Percentiles rank a stretch among this genome's conserved stretches.
Conservation (phyloP, 2,888 invertebrate species). For the Trichacis sp. region DNA sequence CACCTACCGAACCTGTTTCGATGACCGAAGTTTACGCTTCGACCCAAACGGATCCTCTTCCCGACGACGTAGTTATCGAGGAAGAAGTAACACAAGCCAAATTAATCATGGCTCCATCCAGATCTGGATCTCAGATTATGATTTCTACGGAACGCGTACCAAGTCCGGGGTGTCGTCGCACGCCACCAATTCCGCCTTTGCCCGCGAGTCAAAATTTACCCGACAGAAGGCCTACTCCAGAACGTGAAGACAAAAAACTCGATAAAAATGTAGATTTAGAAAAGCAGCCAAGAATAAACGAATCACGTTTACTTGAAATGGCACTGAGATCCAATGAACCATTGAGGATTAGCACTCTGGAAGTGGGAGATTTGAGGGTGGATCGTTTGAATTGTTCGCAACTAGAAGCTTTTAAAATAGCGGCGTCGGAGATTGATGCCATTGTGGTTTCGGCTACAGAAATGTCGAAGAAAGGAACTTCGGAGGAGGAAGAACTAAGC, state of each 20-base stretch:
- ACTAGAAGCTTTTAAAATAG: constrained; percentile 82
- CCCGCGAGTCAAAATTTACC: constrained; percentile 26
- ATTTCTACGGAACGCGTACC: constrained; percentile 64
- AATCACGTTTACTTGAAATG: constrained; percentile 35
- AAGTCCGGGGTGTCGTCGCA: constrained; percentile 48
- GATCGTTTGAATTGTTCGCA: constrained; percentile 83
- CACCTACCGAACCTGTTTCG: constrained; percentile 50
- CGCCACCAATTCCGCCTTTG: constrained; percentile 55
- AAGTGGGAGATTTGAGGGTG: constrained; percentile 82
- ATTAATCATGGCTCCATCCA: constrained; percentile 60
- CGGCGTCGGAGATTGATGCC: constrained; percentile 85
- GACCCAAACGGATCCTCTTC: constrained; percentile 87
- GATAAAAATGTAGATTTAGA: constrained; percentile 18
- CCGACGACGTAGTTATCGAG: constrained; percentile 76
- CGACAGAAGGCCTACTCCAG: background rate
- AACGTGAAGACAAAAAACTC: background rate
- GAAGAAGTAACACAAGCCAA: constrained; percentile 64
- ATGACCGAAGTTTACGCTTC: constrained; percentile 78
- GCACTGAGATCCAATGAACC: constrained; percentile 57
- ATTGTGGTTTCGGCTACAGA: constrained; percentile 80
- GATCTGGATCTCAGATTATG: constrained; percentile 61
- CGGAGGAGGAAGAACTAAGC: constrained; percentile 78
- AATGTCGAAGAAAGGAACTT: constrained; percentile 77
- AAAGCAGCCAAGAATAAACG: constrained; percentile 26
- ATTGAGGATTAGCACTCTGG: constrained; percentile 74